Conservation (phyloP, 1,140 invertebrate species). For the Chelonus insularis region DNA sequence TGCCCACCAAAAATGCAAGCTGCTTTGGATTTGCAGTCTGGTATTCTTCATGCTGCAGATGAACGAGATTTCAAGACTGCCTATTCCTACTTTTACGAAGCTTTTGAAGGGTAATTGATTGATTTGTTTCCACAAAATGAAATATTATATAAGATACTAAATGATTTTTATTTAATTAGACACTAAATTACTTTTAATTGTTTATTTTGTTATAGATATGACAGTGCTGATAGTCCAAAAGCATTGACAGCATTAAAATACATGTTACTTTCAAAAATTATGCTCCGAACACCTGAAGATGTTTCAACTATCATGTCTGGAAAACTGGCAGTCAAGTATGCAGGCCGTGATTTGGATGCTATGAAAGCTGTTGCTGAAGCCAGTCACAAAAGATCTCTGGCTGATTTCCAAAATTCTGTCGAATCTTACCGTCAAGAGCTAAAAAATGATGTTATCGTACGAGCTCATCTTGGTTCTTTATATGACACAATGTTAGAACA, state of each 20-base stretch:
- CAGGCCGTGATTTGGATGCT: conserved; percentile 92
- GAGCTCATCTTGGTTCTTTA: conserved; percentile 92
- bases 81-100: conserved; percentile 99
- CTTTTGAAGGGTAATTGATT: conserved; percentile 83
- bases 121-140: not conserved
- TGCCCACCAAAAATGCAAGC: conserved; percentile 98
- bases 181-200: not conserved
- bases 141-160: too few relatives aligned
- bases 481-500: conserved; percentile 99
- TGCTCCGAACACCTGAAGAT: conserved; percentile 95
- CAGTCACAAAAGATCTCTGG: conserved; percentile 93
- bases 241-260: conserved; percentile 95
- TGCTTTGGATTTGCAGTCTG: conserved; percentile 95
- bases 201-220: conserved; percentile 65
- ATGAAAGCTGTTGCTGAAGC: conserved; percentile 97
- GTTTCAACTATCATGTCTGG: conserved; percentile 94
- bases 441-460: conserved; percentile 94
- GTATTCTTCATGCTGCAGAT: conserved; percentile 97
- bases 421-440: conserved; percentile 87
- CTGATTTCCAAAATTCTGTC: conserved; percentile 90
- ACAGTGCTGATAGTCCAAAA: conserved; percentile 90
- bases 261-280: conserved; percentile 98
- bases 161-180: too few relatives aligned
- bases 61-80: conserved; percentile 99
- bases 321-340: conserved; percentile 96